These are phyloP conservation scores for Eumerus sabulonum DNA, from an alignment of 2,888 invertebrate genomes.

Conservation along the genomic window DNA sequence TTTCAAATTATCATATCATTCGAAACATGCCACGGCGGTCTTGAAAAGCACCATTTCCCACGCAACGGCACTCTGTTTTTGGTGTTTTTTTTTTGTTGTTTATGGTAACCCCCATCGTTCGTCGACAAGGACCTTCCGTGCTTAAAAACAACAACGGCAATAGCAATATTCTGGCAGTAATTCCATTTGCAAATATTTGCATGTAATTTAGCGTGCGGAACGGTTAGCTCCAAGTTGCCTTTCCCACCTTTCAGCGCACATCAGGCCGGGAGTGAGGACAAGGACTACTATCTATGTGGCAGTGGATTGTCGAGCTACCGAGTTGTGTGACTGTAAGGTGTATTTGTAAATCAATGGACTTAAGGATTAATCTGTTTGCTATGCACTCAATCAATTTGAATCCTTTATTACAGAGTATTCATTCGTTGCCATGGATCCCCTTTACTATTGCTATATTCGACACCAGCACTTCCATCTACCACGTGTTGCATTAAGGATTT, in stretches of 20 bases:
- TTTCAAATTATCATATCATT: constrained; percentile 24
- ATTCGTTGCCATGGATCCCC: too few relatives aligned
- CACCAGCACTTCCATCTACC: too few relatives aligned
- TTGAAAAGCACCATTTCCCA: constrained; percentile 19
- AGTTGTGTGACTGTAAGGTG: neutral
- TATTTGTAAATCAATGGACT: constrained; percentile 36
- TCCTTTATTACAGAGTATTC: constrained; percentile 11
- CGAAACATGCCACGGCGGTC: neutral
- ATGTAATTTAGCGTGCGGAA: constrained; percentile 36
- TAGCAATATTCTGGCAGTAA: constrained; percentile 37
- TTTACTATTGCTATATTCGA: too few relatives aligned
- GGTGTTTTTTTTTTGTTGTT: neutral
- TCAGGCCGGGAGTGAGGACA: too few relatives aligned
- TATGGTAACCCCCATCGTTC: neutral
- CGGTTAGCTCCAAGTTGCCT: too few relatives aligned
- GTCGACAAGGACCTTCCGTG: neutral
- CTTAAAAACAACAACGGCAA: neutral
- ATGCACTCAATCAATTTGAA: constrained; percentile 31
- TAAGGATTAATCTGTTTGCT: constrained; percentile 38
- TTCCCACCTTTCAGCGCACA: too few relatives aligned
- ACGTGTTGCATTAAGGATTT: too few relatives aligned
- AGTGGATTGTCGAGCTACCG: neutral
- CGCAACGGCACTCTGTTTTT: constrained; percentile 24
- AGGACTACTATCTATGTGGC: too few relatives aligned
- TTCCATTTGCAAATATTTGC: constrained; percentile 61